Conservation (phyloP, 2,113 vertebrate genomes). For the Sarotherodon lohbergeri region DNA sequence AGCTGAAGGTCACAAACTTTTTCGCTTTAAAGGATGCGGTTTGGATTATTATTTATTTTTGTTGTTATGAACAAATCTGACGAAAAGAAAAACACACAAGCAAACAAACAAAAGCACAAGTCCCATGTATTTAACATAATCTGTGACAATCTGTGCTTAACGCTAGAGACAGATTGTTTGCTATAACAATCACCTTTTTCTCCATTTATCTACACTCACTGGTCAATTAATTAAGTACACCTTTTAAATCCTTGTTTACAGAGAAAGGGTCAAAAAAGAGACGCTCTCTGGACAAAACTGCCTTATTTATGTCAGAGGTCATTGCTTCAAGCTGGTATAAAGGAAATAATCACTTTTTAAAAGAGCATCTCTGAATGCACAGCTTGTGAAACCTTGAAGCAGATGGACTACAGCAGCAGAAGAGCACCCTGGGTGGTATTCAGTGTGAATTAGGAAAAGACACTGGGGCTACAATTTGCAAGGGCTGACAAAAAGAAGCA, state of each 20-base stretch:
- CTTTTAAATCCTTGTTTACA: background rate
- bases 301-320: background rate
- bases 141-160: background rate
- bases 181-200: background rate
- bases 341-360: fast-evolving
- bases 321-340: background rate
- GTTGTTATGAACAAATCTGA: background rate
- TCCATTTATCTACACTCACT: background rate
- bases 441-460: background rate
- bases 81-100: background rate
- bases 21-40: background rate
- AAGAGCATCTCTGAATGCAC: background rate
- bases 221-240: background rate
- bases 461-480: background rate
- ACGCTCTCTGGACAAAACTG: background rate
- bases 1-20: background rate
- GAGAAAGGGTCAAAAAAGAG: background rate
- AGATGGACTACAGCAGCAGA: background rate
- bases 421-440: background rate
- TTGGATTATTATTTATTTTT: background rate
- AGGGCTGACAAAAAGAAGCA: background rate
- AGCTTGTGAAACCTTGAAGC: background rate
- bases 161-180: background rate
- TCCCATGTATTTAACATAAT: background rate
- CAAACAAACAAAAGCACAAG: background rate